phyloP scores from a whole-genome alignment of 2,888 invertebrate genomes.

The Drosophila vallismaia region DNA sequence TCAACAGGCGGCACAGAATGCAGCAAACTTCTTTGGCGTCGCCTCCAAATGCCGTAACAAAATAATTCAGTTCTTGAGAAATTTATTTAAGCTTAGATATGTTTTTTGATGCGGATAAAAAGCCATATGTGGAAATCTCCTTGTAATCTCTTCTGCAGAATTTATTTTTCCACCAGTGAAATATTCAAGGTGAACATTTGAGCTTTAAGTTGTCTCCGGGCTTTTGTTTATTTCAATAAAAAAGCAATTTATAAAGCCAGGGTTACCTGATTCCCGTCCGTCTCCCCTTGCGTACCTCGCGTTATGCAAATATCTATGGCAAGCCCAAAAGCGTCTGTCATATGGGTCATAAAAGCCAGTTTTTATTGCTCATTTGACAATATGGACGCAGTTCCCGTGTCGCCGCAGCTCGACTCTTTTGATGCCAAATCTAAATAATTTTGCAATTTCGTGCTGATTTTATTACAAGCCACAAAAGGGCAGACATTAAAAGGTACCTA shows the following conservation, averaged over 20 bases:
- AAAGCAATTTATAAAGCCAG: slow-evolving; percentile 63
- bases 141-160: slow-evolving; percentile 27
- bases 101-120: slow-evolving; percentile 1
- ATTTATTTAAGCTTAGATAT: slow-evolving; percentile 59
- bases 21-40: slow-evolving; percentile 76
- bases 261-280: slow-evolving; percentile 24
- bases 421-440: slow-evolving; percentile 79
- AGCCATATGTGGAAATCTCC: slow-evolving; percentile 6
- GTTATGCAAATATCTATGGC: slow-evolving; percentile 56
- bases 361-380: slow-evolving; percentile 80
- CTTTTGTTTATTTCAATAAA: slow-evolving; percentile 74
- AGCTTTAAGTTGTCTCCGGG: slow-evolving; percentile 27
- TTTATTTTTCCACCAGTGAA: not conserved
- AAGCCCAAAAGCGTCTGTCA: slow-evolving; percentile 28
- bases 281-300: slow-evolving; percentile 29
- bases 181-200: slow-evolving; percentile 23
- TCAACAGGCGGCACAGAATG: slow-evolving; percentile 58
- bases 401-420: slow-evolving; percentile 17
- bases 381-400: slow-evolving; percentile 49
- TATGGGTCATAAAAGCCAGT: slow-evolving; percentile 68
- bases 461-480: slow-evolving; percentile 70
- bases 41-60: slow-evolving; percentile 35
- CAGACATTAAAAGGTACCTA: slow-evolving; percentile 60
- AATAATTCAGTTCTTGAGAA: slow-evolving; percentile 29
- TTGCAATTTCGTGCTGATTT: slow-evolving; percentile 78